Base-by-base conservation (phyloP, 1,140 invertebrate species). In the Drosophila suzukii region DNA sequence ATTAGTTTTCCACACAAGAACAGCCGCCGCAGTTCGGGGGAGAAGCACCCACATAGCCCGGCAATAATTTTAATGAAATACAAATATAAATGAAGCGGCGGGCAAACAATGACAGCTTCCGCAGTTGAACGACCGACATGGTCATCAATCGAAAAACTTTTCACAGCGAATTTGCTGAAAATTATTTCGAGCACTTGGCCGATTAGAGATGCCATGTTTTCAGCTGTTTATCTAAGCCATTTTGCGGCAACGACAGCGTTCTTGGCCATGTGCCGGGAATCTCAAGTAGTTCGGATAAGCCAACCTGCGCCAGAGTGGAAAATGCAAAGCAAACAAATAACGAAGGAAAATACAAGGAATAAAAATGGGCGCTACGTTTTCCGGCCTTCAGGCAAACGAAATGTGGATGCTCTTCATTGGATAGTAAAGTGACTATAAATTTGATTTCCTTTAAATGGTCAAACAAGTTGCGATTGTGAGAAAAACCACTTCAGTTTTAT, bases 41-140 rank as follows among this genome's bases (percentile, higher is more conserved):
- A 58, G 27, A 15, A 32, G n/a, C 46, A 46, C 44, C 56, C 70
- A 66, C 24, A 59, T 32, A 53, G 44, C 41, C 24, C 30, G 55
- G 58, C 79, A 88, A 86, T 88, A 86, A 86, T 86, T 86, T 86
- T 86, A 86, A 86, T 86, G 83, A 83, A 86, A 86, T 89, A 86
- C 83, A 86, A 86, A 86, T 86, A 86, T 86, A 86, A 86, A 86
- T 86, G 79, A 72, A 83, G 84, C 84, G 50, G 43, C 67, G 53
- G 51, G 68, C 83, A 68, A 73, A 80, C 67, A 88, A 83, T 86
- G 83, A 86, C 83, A 86, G 79, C 44, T 36, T 49, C 47, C 32
- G 46, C 53, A 53, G 39, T 11, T 24, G 27, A 41, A 44, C 43
- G 27, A 58, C 8, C 32, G 7, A 20, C 38, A 32, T 46, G 75